Conservation (phyloP, 2,888 invertebrate species). For the Napeogenes sylphis region DNA sequence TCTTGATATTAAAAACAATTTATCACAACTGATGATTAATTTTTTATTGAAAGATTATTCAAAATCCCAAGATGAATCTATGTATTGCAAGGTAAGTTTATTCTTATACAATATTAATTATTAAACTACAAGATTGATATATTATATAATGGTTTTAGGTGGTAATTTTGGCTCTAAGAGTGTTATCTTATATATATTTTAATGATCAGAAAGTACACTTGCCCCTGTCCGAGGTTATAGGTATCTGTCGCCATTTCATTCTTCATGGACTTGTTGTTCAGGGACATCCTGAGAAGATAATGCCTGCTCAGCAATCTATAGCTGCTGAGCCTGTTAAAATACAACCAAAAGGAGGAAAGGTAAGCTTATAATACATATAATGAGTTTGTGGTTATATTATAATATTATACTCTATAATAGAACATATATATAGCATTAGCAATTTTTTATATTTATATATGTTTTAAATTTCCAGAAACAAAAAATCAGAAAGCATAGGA, state of each 20-base stretch:
- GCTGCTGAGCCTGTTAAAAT: conserved; percentile 70
- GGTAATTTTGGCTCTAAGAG: conserved; percentile 65
- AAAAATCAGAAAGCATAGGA: conserved; percentile 68
- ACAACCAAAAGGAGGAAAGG: conserved; percentile 78
- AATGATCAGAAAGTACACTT: conserved; percentile 51
- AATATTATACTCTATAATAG: background rate
- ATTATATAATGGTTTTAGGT: conserved; percentile 53
- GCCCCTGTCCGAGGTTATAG: conserved; percentile 74
- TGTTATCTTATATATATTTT: conserved; percentile 62
- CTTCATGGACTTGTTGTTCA: conserved; percentile 70
- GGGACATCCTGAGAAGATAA: conserved; percentile 69
- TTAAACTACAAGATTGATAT: no score
- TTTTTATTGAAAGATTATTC: conserved; percentile 56
- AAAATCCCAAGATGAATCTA: conserved; percentile 61
- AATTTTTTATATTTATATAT: background rate
- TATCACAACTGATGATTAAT: conserved; percentile 57
- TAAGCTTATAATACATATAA: conserved; percentile 37
- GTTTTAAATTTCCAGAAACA: conserved; percentile 56
- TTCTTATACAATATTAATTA: conserved; percentile 7
- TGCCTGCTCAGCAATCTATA: conserved; percentile 79
- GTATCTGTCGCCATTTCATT: conserved; percentile 77
- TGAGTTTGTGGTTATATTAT: background rate
- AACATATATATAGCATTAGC: no score
- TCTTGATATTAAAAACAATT: conserved; percentile 50
- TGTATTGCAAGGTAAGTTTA: conserved; percentile 69